Percentiles rank a stretch among this genome's conserved stretches.
Evolutionary conservation across 2,888 invertebrate species (phyloP).

Genomic region (Lycophotia porphyrea): DNA sequence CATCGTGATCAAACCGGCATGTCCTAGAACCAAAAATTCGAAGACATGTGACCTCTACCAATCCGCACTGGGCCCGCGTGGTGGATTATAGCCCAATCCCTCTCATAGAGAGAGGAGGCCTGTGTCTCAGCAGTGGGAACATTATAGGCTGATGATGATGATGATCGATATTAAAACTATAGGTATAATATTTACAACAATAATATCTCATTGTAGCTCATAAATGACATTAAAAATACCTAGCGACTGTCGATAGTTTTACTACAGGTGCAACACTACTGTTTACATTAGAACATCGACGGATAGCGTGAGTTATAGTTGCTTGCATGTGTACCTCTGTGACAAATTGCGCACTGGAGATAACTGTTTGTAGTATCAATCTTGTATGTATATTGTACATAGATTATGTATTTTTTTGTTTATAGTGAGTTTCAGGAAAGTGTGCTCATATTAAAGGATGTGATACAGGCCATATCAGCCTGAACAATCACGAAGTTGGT

Average conservation of each 20-base stretch:
- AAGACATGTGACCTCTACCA: too few species aligned
- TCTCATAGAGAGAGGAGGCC: too few species aligned
- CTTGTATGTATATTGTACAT: slow-evolving; percentile 6
- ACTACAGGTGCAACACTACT: slow-evolving; percentile 1
- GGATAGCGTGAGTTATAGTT: slow-evolving; percentile 37
- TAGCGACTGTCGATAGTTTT: slow-evolving; percentile 9
- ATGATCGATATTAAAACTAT: too few species aligned
- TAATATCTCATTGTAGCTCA: too few species aligned
- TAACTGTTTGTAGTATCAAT: slow-evolving; percentile 40
- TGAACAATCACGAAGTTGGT: not conserved
- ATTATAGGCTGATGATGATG: too few species aligned
- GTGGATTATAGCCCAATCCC: too few species aligned
- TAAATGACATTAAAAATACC: too few species aligned
- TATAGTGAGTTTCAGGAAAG: not conserved
- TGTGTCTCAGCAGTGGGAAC: too few species aligned
- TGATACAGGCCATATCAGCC: not conserved
- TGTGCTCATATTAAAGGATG: not conserved
- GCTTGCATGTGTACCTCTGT: slow-evolving; percentile 43
- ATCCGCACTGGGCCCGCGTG: too few species aligned
- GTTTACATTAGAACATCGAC: slow-evolving; percentile 17
- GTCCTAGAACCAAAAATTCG: too few species aligned
- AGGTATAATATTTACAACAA: too few species aligned
- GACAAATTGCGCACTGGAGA: slow-evolving; percentile 50
- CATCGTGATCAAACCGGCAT: too few species aligned
- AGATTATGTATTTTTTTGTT: not conserved